These are phyloP conservation scores for Omphaloscelis lunosa DNA, from an alignment of 2,888 invertebrate species.

Conservation along the genomic window DNA sequence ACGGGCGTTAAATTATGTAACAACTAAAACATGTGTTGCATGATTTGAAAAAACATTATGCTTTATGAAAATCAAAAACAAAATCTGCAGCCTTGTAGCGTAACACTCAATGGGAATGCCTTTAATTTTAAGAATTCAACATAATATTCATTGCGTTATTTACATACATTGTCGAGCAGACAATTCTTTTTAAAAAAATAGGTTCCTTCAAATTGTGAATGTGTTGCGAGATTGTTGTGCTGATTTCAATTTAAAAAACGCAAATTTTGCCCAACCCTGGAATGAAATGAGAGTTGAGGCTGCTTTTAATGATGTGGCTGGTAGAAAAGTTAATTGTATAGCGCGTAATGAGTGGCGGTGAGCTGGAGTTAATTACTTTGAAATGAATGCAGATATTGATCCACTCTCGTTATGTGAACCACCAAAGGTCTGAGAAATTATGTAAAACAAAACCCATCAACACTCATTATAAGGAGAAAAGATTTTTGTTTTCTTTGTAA, in stretches of 20 bases:
- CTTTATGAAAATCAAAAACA: too few species aligned
- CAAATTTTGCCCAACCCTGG: not conserved
- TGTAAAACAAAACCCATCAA: not conserved
- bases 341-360: constrained; percentile 7
- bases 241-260: not conserved
- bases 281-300: not conserved
- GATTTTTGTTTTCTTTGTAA: too few species aligned
- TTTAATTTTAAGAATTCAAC: too few species aligned
- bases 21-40: too few species aligned
- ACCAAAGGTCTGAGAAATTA: not conserved
- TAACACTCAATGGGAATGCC: too few species aligned
- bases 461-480: too few species aligned
- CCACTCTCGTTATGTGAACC: not conserved
- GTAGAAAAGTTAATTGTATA: constrained; percentile 19
- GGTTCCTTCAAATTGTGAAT: not conserved
- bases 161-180: too few species aligned
- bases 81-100: too few species aligned
- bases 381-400: constrained; percentile 33
- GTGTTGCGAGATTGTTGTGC: not conserved
- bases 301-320: constrained; percentile 36
- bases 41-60: too few species aligned
- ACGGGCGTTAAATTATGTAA: too few species aligned
- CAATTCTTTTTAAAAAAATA: too few species aligned
- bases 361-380: constrained; percentile 18
- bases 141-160: too few species aligned